A percentile compares a stretch with the other conserved stretches of the same genome.
phyloP scores from a whole-genome alignment of 35 echinoderm and acorn worm species.

The Heliocidaris tuberculata region DNA sequence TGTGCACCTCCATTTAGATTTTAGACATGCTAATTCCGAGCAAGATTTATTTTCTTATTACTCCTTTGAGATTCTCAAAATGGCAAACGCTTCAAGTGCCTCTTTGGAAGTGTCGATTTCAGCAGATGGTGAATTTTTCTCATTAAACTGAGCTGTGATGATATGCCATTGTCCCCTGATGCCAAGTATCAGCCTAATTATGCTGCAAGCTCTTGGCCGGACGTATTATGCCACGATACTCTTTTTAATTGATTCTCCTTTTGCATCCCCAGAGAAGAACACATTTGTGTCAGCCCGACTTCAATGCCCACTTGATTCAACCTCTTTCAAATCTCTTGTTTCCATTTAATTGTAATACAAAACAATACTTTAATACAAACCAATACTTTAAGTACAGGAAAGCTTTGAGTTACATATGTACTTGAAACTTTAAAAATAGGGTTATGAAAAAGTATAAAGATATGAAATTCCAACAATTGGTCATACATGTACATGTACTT shows the following conservation, averaged over 20 bases:
- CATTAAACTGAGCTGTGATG: not conserved
- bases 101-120: not conserved
- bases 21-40: too few relatives aligned
- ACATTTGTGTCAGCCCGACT: not conserved
- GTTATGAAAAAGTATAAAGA: too few relatives aligned
- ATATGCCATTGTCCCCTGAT: not conserved
- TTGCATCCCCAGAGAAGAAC: not conserved
- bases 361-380: too few relatives aligned
- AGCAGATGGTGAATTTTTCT: slow-evolving; percentile 9
- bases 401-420: too few relatives aligned
- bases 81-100: not conserved
- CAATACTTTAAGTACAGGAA: too few relatives aligned
- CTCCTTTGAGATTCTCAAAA: not conserved
- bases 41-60: not conserved
- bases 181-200: not conserved
- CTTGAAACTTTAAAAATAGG: too few relatives aligned
- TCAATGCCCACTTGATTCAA: not conserved
- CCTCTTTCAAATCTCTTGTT: not conserved
- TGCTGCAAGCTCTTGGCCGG: not conserved
- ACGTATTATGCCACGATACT: not conserved
- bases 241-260: not conserved
- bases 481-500: too few relatives aligned
- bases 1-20: too few relatives aligned
- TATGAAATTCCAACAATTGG: too few relatives aligned
- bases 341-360: not conserved